Conservation (phyloP, 2,797 vertebrate genomes). For the Onychomys leucogaster region DNA sequence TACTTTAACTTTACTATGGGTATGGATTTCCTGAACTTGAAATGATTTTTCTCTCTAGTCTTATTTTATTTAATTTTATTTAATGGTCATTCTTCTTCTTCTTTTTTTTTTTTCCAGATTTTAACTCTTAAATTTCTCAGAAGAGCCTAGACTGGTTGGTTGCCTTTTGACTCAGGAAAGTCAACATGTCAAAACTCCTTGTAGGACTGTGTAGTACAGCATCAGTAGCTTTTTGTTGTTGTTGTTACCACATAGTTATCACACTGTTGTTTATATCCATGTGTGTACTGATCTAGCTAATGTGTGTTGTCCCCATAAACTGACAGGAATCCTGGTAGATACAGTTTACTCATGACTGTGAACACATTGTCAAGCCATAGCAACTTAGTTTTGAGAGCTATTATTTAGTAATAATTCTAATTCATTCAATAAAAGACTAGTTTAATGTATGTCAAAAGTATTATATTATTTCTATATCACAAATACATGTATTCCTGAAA, state of each 20-base stretch:
- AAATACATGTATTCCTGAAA: background rate
- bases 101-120: background rate
- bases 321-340: background rate
- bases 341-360: background rate
- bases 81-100: background rate
- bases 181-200: background rate
- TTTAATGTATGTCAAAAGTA: background rate
- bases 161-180: background rate
- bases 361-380: background rate
- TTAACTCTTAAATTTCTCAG: background rate
- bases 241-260: background rate
- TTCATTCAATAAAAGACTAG: background rate
- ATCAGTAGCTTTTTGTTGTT: background rate
- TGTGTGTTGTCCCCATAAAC: background rate
- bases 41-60: background rate
- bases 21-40: background rate
- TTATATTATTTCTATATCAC: background rate
- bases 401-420: slow-evolving; percentile 14
- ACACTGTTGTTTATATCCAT: background rate
- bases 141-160: background rate
- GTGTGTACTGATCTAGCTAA: slow-evolving; percentile 12
- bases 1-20: background rate
- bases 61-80: background rate
- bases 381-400: background rate
- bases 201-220: background rate